Percentiles rank a stretch among this genome's conserved stretches.
Conservation (phyloP, 2,888 invertebrate genomes). For the Drosophila birchii region DNA sequence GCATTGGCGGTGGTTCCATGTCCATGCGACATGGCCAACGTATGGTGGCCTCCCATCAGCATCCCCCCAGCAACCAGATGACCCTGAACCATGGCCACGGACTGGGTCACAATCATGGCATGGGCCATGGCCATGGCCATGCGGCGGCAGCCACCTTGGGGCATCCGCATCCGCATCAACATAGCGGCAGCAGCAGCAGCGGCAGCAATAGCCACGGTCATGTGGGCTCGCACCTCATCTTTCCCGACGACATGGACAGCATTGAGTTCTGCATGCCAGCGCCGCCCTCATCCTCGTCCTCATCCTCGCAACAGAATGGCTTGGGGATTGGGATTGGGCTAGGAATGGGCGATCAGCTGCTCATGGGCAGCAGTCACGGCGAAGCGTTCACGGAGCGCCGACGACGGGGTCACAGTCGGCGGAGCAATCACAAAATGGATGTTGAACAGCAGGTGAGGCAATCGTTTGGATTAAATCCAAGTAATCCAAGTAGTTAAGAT, state of each 20-base stretch:
- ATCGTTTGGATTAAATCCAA: too few species aligned
- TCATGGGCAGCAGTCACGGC: conserved; percentile 65
- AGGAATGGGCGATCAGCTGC: conserved; percentile 70
- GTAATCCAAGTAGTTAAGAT: neutral
- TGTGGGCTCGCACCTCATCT: conserved; percentile 78
- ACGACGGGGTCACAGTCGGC: conserved; percentile 81
- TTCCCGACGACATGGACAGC: conserved; percentile 84
- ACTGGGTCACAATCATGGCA: conserved; percentile 42
- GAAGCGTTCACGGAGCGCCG: conserved; percentile 83
- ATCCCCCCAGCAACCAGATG: conserved; percentile 38
- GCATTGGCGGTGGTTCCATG: conserved; percentile 56
- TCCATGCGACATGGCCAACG: conserved; percentile 70
- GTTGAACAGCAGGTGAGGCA: conserved; percentile 83
- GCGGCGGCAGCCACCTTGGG: conserved; percentile 71
- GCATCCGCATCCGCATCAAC: conserved; percentile 66
- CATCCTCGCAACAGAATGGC: conserved; percentile 75
- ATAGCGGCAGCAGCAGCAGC: conserved; percentile 22
- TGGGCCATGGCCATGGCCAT: conserved; percentile 25
- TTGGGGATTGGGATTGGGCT: conserved; percentile 10
- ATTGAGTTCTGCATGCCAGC: conserved; percentile 84
- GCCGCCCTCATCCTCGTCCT: conserved; percentile 70
- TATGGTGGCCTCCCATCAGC: conserved; percentile 21
- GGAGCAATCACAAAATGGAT: conserved; percentile 84
- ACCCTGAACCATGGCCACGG: conserved; percentile 58
- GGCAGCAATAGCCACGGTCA: conserved; percentile 20